Percentiles rank a stretch among this genome's conserved stretches.
Conservation (phyloP, 2,888 invertebrate genomes). For the Anthophora plumipes region DNA sequence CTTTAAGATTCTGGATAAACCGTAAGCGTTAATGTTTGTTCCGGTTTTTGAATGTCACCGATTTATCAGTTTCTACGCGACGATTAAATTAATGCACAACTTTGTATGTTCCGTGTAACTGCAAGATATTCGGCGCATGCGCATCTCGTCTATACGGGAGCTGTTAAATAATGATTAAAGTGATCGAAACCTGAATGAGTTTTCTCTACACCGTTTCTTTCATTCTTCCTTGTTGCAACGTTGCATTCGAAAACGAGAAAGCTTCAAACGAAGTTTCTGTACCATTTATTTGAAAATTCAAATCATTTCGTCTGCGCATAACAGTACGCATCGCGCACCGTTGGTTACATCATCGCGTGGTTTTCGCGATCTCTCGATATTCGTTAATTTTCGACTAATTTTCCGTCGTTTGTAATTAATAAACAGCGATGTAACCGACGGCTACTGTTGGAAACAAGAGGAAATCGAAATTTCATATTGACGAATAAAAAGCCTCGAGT, state of each 20-base stretch:
- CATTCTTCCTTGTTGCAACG: neutral
- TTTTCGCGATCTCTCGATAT: constrained; percentile 9
- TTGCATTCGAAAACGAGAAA: too few relatives aligned
- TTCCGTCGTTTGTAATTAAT: constrained; percentile 20
- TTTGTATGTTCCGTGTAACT: neutral
- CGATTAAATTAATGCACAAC: neutral
- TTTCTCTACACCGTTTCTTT: neutral
- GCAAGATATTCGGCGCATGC: constrained; percentile 1
- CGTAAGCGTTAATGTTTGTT: constrained; percentile 8
- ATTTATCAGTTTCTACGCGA: neutral
- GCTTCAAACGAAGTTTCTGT: neutral
- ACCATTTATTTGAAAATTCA: neutral
- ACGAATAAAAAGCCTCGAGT: neutral
- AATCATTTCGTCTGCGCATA: neutral
- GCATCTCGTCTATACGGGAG: neutral
- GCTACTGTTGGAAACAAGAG: neutral
- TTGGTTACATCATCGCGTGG: neutral
- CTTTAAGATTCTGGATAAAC: neutral
- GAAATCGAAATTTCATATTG: neutral
- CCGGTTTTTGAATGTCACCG: neutral
- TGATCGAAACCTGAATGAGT: neutral
- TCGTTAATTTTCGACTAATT: neutral
- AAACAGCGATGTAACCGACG: neutral
- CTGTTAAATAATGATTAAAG: neutral
- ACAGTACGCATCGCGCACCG: neutral